phyloP scores from a whole-genome alignment of 2,888 invertebrate species.

The Oxytorus armatus region DNA sequence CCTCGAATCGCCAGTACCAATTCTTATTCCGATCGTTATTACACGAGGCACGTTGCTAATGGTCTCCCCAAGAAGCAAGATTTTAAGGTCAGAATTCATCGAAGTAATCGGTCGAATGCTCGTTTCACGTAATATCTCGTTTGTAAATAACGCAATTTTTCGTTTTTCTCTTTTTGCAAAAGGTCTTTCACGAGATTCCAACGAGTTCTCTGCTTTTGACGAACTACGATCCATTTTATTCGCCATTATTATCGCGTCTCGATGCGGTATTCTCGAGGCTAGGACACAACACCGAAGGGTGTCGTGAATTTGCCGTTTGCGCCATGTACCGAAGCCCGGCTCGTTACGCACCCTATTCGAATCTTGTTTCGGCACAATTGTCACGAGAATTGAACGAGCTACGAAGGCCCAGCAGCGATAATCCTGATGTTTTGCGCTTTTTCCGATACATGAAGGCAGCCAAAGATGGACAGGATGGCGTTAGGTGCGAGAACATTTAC shows the following conservation, averaged over 20 bases:
- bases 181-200: conserved; percentile 94
- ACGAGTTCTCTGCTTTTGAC: conserved; percentile 92
- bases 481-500: conserved; percentile 89
- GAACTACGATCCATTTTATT: conserved; percentile 96
- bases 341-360: conserved; percentile 95
- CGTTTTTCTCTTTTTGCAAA: conserved; percentile 62
- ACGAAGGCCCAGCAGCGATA: conserved; percentile 93
- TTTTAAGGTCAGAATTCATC: conserved; percentile 87
- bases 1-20: conserved; percentile 88
- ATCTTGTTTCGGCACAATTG: conserved; percentile 94
- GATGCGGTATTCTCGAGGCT: conserved; percentile 92
- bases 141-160: background rate
- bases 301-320: conserved; percentile 93
- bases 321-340: conserved; percentile 95
- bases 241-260: conserved; percentile 92
- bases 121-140: too few relatives aligned
- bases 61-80: conserved; percentile 86
- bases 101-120: too few relatives aligned
- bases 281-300: conserved; percentile 88
- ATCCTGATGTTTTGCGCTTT: conserved; percentile 94
- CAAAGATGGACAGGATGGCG: conserved; percentile 93
- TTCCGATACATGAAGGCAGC: conserved; percentile 96
- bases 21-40: conserved; percentile 87
- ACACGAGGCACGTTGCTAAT: conserved; percentile 86
- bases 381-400: conserved; percentile 95